phyloP scores from a whole-genome alignment of 2,113 vertebrate species.

The Chloroceryle aenea region DNA sequence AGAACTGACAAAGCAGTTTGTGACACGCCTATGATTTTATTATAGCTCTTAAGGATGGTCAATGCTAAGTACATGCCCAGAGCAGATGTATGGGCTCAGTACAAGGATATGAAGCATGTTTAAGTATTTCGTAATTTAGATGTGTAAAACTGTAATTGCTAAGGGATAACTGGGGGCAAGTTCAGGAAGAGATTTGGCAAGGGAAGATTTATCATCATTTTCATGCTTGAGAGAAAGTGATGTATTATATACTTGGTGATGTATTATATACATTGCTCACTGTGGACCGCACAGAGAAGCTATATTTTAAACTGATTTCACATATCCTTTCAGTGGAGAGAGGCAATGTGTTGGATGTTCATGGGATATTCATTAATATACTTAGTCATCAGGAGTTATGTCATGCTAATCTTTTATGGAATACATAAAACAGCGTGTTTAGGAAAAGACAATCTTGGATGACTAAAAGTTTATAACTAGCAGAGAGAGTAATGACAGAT shows the following conservation, averaged over 20 bases:
- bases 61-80: neutral
- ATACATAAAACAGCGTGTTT: neutral
- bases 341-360: neutral
- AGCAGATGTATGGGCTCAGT: neutral
- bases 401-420: neutral
- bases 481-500: constrained; percentile 6
- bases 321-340: neutral
- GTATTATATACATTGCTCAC: neutral
- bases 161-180: neutral
- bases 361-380: neutral
- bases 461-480: neutral
- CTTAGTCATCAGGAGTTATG: neutral
- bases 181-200: neutral
- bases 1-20: neutral
- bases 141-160: neutral
- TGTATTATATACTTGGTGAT: neutral
- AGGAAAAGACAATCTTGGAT: neutral
- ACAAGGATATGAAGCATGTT: neutral
- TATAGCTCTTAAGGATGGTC: neutral
- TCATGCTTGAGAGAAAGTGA: neutral
- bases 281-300: neutral
- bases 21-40: neutral
- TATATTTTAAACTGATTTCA: neutral
- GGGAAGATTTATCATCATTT: neutral
- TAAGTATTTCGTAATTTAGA: neutral